A percentile compares a stretch with the other conserved stretches of the same genome.
These are phyloP conservation scores for Radopholus similis DNA, from an alignment of 1,140 invertebrate species.

Conservation along the genomic window DNA sequence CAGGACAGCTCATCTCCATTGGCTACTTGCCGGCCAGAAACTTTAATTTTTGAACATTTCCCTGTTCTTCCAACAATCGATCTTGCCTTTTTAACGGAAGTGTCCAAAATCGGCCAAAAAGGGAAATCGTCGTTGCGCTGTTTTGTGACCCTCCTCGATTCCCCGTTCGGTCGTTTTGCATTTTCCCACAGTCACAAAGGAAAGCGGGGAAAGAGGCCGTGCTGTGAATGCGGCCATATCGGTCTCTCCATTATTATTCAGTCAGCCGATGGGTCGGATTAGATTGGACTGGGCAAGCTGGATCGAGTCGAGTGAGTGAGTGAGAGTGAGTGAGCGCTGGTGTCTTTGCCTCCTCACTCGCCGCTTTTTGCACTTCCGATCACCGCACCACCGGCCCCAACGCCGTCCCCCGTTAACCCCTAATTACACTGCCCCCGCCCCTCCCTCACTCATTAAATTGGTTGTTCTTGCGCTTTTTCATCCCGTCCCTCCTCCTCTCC, in stretches of 20 bases:
- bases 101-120: no score
- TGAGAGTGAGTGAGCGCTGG: not conserved
- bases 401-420: not conserved
- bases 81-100: no score
- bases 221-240: not conserved
- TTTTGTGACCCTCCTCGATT: no score
- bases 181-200: not conserved
- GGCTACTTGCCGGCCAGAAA: no score
- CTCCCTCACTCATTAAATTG: constrained; percentile 6
- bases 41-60: no score
- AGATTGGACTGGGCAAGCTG: not conserved
- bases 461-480: not conserved
- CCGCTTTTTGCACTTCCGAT: not conserved
- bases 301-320: not conserved
- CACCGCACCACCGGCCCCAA: not conserved
- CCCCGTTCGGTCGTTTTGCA: not conserved
- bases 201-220: not conserved
- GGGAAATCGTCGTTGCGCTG: no score
- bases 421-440: not conserved
- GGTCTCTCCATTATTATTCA: not conserved
- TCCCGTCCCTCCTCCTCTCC: not conserved
- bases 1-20: no score
- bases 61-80: no score
- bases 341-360: not conserved
- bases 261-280: not conserved